phyloP scores from a whole-genome alignment of 2,113 vertebrate genomes.

The Sapajus apella region DNA sequence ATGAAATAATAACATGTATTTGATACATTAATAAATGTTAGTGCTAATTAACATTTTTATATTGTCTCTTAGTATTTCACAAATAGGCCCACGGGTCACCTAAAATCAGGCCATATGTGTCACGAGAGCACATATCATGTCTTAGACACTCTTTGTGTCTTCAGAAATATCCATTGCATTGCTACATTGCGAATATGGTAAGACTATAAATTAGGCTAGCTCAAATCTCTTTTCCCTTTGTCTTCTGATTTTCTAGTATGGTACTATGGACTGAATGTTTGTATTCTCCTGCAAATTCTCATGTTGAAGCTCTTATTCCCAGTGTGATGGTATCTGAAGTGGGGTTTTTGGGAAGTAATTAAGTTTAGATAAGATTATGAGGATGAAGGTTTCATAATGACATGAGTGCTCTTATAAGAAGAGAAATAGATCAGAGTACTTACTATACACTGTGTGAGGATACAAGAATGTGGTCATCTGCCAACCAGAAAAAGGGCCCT shows the following conservation, averaged over 20 bases:
- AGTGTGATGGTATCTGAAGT: background rate
- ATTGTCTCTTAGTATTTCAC: background rate
- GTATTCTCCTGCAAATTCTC: rapidly evolving
- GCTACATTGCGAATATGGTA: background rate
- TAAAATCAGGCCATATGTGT: background rate
- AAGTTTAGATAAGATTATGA: background rate
- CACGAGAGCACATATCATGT: background rate
- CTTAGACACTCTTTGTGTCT: background rate
- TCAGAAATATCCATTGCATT: background rate
- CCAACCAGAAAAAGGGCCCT: background rate
- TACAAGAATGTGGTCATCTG: background rate
- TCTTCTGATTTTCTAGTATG: background rate
- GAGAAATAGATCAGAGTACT: background rate
- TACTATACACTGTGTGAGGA: background rate
- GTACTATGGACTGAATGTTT: background rate
- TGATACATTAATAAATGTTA: background rate
- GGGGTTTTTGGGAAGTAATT: background rate
- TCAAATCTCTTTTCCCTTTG: background rate
- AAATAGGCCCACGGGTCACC: rapidly evolving
- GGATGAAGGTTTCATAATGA: background rate
- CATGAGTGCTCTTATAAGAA: background rate
- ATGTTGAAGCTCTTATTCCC: background rate
- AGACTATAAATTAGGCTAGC: background rate
- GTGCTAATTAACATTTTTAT: background rate
- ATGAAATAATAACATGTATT: background rate